phyloP scores from a whole-genome alignment of 1,140 invertebrate genomes.

The Caligus rogercresseyi region DNA sequence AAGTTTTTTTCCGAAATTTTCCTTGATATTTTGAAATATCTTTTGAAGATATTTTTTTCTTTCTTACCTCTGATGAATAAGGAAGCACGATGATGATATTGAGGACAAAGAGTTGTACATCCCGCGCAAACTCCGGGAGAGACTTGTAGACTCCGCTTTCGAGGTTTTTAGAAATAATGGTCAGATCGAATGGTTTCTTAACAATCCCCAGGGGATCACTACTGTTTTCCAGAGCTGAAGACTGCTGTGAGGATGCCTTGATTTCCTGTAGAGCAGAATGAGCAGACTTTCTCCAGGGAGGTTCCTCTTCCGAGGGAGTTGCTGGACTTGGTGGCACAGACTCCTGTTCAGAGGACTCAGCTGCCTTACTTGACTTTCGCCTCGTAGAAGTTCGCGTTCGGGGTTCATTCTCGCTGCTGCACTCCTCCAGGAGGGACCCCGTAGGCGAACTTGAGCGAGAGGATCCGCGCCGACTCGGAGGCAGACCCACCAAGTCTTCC shows the following conservation, averaged over 20 bases:
- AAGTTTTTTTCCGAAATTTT: no score
- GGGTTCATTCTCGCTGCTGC: background rate
- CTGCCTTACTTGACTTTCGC: background rate
- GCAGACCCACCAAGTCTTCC: background rate
- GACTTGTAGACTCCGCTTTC: background rate
- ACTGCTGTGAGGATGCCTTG: background rate
- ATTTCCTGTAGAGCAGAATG: background rate
- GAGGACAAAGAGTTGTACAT: background rate
- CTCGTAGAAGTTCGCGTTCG: background rate
- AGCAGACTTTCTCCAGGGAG: background rate
- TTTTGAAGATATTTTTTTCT: no score
- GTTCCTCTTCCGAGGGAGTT: background rate
- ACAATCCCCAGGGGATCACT: background rate
- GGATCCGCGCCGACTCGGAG: background rate
- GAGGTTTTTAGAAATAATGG: background rate
- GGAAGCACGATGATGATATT: background rate
- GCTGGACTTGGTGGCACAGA: background rate
- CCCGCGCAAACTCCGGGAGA: background rate
- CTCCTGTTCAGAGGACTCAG: background rate
- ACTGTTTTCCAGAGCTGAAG: background rate
- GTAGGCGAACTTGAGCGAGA: background rate
- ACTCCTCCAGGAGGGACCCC: background rate
- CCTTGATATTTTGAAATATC: no score
- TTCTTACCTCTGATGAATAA: background rate
- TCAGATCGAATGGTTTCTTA: background rate